These are phyloP conservation scores for Steromphala cineraria DNA, from an alignment of 2,888 invertebrate species.

Conservation along the genomic window DNA sequence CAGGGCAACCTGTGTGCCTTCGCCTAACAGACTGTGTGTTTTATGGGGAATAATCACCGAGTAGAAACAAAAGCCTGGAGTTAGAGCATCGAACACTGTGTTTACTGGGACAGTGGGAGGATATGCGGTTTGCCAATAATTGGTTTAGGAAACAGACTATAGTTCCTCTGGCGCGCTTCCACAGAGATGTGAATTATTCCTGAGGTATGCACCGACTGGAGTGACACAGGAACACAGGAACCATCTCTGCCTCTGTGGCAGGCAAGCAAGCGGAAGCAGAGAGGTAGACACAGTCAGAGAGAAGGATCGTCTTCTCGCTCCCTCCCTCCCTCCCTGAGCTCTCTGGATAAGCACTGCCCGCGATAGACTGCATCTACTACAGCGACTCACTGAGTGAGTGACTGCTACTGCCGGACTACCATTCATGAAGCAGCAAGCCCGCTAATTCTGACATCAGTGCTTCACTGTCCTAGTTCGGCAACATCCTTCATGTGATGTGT, in stretches of 20 bases:
- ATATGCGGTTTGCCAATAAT: not conserved
- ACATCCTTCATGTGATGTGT: too few species aligned
- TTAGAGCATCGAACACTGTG: not conserved
- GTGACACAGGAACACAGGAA: not conserved
- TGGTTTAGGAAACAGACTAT: slow-evolving; percentile 10
- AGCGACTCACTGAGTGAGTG: not conserved
- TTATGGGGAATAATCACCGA: not conserved
- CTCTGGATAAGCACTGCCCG: too few species aligned
- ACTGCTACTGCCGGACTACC: not conserved
- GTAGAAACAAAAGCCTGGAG: not conserved
- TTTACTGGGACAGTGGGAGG: not conserved
- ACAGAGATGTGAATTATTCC: slow-evolving; percentile 2
- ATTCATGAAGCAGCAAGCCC: not conserved
- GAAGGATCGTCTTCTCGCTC: not conserved
- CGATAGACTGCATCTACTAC: not conserved
- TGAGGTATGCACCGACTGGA: slow-evolving; percentile 2
- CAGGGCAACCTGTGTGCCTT: too few species aligned
- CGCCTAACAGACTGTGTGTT: not conserved
- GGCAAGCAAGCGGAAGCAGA: not conserved
- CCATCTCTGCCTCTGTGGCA: not conserved
- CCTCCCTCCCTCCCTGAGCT: not conserved
- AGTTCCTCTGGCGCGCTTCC: slow-evolving; percentile 1
- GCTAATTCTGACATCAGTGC: not conserved
- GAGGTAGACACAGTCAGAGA: not conserved
- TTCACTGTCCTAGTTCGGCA: not conserved